Percentiles rank a stretch among this genome's conserved stretches.
Conservation (phyloP, 2,888 invertebrate genomes). For the Neria commutata region DNA sequence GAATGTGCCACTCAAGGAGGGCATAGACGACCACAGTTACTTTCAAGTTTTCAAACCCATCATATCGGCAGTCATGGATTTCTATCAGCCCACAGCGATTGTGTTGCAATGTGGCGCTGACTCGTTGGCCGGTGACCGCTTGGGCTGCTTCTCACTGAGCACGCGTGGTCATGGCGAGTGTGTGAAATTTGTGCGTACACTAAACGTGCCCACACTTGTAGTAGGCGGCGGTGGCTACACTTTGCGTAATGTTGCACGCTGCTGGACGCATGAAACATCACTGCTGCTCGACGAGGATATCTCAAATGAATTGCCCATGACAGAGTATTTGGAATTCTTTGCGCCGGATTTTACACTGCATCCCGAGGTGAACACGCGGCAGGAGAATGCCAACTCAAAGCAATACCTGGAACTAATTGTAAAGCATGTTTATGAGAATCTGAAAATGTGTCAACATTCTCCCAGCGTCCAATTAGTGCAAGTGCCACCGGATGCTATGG, state of each 20-base stretch:
- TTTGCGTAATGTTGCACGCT: constrained; percentile 93
- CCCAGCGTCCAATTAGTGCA: constrained; percentile 98
- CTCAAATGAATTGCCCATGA: constrained; percentile 92
- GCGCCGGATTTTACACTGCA: constrained; percentile 96
- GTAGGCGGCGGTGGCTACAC: constrained; percentile 89
- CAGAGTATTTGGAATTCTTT: constrained; percentile 96
- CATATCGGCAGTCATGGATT: constrained; percentile 92
- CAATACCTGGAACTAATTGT: constrained; percentile 93
- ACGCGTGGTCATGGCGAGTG: constrained; percentile 97
- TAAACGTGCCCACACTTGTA: constrained; percentile 90
- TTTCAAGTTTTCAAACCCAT: constrained; percentile 94
- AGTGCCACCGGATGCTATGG: constrained; percentile 82
- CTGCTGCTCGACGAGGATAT: constrained; percentile 90
- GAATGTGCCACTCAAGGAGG: constrained; percentile 97
- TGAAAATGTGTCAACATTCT: constrained; percentile 91
- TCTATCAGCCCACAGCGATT: constrained; percentile 94
- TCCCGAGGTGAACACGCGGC: constrained; percentile 85
- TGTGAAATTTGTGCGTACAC: constrained; percentile 91
- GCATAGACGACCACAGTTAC: constrained; percentile 93
- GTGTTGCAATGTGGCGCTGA: constrained; percentile 99
- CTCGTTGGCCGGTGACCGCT: constrained; percentile 89
- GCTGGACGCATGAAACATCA: constrained; percentile 99
- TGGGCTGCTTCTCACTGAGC: constrained; percentile 96
- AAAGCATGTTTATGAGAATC: constrained; percentile 87
- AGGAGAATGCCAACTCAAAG: constrained; percentile 93